Base-by-base conservation (phyloP, 2,888 invertebrate species). In the Colletes collaris region DNA sequence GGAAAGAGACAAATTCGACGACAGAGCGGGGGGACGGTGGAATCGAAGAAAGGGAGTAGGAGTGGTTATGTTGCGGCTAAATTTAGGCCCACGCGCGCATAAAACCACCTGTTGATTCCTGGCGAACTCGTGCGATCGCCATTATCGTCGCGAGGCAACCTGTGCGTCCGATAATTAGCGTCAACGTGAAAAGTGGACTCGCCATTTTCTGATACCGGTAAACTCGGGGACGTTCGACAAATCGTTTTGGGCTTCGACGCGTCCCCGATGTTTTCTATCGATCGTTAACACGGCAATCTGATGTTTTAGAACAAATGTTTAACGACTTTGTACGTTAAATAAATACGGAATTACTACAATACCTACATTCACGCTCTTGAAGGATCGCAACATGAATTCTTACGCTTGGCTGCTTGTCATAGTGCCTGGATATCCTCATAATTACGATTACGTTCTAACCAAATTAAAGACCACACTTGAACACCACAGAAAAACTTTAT, bases 41-140 rank as follows among this genome's bases (percentile, higher is more conserved):
- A 77, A 63, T 75, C 59, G 16, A 58, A 49, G 53, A 81, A 71
- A 67, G 79, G 50, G 73, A 79, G 71, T 69, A 80, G 73, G 70
- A 76, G 71, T 76, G 59, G 81, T 74, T 75, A 65, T 83, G 79
- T 83, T 74, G 76, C 55, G 67, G 76, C 79, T 87, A 84, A 86
- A 87, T 86, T 87, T 87, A 84, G 74, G 75, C 76, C 81, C 87
- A 82, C 79, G 86, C 81, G 71, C 62, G 64, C 70, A 69, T 62
- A 79, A 67, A 82, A 82, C 81, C 83, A 83, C 87, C 82, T 88
- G 89, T 87, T 86, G 80, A 82, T 84, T 69, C 65, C 68, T 78
- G 64, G 65, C 37, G 56, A 65, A 76, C 77, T 65, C 49, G 58
- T 68, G 68, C 72, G 65, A 78, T 79, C 50, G 65, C 62, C 55